Conservation (phyloP, 2,113 vertebrate species). For the Lepidothrix coronata region DNA sequence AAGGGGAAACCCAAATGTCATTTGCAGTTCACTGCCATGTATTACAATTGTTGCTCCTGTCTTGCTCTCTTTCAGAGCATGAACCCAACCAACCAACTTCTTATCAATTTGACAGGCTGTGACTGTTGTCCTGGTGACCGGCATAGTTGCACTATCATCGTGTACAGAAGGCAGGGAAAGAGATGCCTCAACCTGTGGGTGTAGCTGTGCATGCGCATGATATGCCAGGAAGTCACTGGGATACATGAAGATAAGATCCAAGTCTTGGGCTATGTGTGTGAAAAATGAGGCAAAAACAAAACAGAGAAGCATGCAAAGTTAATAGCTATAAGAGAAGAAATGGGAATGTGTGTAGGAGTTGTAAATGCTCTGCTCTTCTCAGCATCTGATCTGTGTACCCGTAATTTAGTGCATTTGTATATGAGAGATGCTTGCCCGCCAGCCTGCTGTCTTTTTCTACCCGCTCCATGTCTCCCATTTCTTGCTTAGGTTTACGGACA, state of each 20-base stretch:
- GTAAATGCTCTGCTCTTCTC: slow-evolving; percentile 10
- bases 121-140: slow-evolving; percentile 19
- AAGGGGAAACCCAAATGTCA: background rate
- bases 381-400: background rate
- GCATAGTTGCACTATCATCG: background rate
- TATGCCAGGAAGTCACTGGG: background rate
- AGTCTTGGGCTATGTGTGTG: background rate
- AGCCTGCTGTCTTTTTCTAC: slow-evolving; percentile 32
- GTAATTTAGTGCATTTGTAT: background rate
- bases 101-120: slow-evolving; percentile 40
- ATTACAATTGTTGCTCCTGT: background rate
- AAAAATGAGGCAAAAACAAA: slow-evolving; percentile 23
- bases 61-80: background rate
- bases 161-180: background rate
- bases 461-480: slow-evolving; percentile 3
- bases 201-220: background rate
- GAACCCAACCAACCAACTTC: background rate
- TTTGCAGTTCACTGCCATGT: slow-evolving; percentile 3
- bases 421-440: background rate
- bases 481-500: background rate
- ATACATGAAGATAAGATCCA: background rate
- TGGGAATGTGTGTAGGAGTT: slow-evolving; percentile 7
- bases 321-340: slow-evolving; percentile 15
- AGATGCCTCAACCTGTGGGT: background rate
- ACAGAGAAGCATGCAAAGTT: background rate